These are phyloP conservation scores for Platanista minor DNA, from an alignment of 2,113 vertebrate genomes.

Conservation along the genomic window DNA sequence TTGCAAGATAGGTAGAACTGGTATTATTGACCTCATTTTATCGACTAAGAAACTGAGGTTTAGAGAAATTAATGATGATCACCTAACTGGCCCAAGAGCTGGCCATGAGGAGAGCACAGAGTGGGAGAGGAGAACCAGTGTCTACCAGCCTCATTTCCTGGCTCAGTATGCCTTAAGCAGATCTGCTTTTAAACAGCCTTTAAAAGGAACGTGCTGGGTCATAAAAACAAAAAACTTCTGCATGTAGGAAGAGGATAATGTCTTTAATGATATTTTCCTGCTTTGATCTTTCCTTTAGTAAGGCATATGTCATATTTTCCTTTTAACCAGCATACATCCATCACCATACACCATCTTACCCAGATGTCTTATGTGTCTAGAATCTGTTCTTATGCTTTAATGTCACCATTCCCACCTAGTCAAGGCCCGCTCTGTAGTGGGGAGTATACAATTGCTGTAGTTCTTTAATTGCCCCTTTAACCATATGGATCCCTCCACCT, in stretches of 20 bases:
- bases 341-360: neutral
- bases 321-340: neutral
- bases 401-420: neutral
- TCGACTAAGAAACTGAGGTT: neutral
- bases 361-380: neutral
- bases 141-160: neutral
- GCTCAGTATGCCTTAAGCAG: neutral
- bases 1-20: neutral
- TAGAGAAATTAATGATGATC: neutral
- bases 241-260: neutral
- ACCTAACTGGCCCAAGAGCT: neutral
- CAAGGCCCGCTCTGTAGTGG: neutral
- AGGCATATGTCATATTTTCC: neutral
- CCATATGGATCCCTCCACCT: neutral
- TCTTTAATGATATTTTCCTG: neutral
- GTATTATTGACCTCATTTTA: neutral
- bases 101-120: neutral
- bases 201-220: conserved; percentile 8
- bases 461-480: neutral
- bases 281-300: conserved; percentile 43
- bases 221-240: conserved; percentile 32
- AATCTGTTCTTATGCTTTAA: neutral
- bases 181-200: conserved; percentile 12
- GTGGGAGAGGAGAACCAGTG: neutral
- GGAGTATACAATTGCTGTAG: neutral